A percentile compares a stretch with the other conserved stretches of the same genome.
These are phyloP conservation scores for Drosophila willistoni DNA, from an alignment of 1,140 invertebrate genomes.

Conservation along the genomic window DNA sequence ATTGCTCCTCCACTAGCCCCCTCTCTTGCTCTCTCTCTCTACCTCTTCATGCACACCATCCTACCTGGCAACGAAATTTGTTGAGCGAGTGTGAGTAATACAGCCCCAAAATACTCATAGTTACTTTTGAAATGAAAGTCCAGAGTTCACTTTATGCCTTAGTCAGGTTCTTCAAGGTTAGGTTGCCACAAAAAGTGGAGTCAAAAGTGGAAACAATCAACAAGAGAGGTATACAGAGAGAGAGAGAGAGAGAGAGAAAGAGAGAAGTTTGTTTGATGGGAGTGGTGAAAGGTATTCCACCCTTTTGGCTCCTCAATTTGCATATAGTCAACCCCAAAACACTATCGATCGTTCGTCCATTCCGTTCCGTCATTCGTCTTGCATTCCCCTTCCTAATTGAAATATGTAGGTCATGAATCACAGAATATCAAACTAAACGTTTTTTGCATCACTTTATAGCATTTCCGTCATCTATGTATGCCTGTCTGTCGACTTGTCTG, in stretches of 20 bases:
- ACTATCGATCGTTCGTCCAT: not conserved
- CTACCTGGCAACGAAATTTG: not conserved
- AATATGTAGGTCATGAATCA: conserved; percentile 8
- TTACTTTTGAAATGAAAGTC: conserved; percentile 9
- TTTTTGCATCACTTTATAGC: conserved; percentile 4
- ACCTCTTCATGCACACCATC: not conserved
- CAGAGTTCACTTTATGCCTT: conserved; percentile 11
- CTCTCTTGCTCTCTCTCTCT: not conserved
- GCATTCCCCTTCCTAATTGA: not conserved
- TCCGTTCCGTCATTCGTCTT: not conserved
- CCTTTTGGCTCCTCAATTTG: not conserved
- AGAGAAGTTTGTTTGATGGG: not conserved
- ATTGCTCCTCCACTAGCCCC: not conserved
- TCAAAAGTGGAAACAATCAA: not conserved
- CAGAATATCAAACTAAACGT: not conserved
- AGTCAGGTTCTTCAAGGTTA: conserved; percentile 35
- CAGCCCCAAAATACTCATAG: not conserved
- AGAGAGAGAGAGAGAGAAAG: not conserved
- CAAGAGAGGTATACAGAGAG: not conserved
- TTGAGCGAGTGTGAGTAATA: conserved; percentile 17
- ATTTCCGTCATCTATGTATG: conserved; percentile 4
- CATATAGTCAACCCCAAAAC: conserved; percentile 4
- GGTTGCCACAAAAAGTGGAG: conserved; percentile 6
- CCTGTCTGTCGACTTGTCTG: not conserved
- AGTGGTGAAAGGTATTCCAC: conserved; percentile 6